Conservation (phyloP, 2,113 vertebrate species). For the Ictalurus punctatus region DNA sequence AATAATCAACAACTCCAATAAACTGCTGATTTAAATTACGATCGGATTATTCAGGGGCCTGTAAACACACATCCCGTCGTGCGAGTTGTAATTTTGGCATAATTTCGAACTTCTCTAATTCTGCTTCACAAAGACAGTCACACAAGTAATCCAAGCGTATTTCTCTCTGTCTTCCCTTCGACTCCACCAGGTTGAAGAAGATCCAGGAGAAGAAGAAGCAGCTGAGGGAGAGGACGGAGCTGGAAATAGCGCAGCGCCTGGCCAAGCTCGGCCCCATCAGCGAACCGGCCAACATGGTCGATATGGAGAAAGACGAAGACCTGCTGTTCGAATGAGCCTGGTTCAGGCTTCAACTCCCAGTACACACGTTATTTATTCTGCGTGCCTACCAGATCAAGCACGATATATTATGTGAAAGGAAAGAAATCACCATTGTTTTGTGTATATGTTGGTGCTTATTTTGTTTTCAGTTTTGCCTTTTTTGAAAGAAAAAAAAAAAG, state of each 20-base stretch:
- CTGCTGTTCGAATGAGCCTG: slow-evolving; percentile 88
- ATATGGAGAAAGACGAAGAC: slow-evolving; percentile 90
- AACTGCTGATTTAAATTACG: neutral
- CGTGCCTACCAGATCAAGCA: slow-evolving; percentile 62
- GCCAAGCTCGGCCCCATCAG: slow-evolving; percentile 72
- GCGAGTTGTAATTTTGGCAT: neutral
- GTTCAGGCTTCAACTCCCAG: neutral
- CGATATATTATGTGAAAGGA: slow-evolving; percentile 53
- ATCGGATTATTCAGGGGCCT: neutral
- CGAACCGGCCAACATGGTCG: slow-evolving; percentile 89
- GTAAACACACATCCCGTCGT: too few species aligned
- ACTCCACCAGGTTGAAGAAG: slow-evolving; percentile 87
- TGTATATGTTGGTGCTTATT: slow-evolving; percentile 59
- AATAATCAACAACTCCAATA: neutral
- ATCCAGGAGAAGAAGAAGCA: slow-evolving; percentile 99
- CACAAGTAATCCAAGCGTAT: neutral
- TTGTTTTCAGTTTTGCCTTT: slow-evolving; percentile 50
- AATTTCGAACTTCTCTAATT: neutral
- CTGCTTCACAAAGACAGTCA: neutral
- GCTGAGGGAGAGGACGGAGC: slow-evolving; percentile 84
- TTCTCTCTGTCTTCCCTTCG: neutral
- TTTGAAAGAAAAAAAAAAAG: neutral
- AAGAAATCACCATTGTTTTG: slow-evolving; percentile 49
- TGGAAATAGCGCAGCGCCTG: slow-evolving; percentile 77
- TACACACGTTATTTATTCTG: slow-evolving; percentile 71